phyloP scores from a whole-genome alignment of 53 echinoderm and acorn worm species.

The Patiria pectinifera region DNA sequence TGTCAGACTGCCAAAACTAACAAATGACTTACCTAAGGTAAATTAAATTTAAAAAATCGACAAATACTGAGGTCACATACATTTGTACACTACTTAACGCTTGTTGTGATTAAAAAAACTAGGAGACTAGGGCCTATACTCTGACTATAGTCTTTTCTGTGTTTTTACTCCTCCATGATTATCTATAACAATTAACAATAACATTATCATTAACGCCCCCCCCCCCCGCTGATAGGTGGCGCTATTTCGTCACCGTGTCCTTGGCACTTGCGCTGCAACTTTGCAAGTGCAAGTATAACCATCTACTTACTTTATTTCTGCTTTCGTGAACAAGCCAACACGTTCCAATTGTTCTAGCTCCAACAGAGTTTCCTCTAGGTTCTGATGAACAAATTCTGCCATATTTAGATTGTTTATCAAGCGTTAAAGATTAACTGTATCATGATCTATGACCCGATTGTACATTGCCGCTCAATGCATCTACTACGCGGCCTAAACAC shows the following conservation, averaged over 20 bases:
- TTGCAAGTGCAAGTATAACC: background rate
- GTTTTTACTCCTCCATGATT: no score
- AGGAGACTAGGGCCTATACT: no score
- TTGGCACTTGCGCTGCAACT: background rate
- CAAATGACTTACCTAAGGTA: no score
- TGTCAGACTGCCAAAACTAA: no score
- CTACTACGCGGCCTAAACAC: background rate
- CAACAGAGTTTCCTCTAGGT: conserved; percentile 88
- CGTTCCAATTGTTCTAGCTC: conserved; percentile 96
- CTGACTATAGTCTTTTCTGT: no score
- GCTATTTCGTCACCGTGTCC: background rate
- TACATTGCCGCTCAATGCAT: background rate
- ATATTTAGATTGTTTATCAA: conserved; percentile 35
- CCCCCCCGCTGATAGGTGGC: background rate
- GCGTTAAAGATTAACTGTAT: background rate
- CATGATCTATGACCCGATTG: no score
- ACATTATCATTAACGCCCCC: no score
- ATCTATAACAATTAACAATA: no score
- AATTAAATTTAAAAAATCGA: no score
- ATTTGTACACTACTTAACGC: no score
- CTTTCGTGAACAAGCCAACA: conserved; percentile 80
- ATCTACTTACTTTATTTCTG: conserved; percentile 90
- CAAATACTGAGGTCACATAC: no score
- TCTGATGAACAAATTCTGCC: conserved; percentile 97
- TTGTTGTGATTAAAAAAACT: no score